Percentiles rank a stretch among this genome's conserved stretches.
phyloP scores from a whole-genome alignment of 2,888 invertebrate species.

The Polietes domitor region DNA sequence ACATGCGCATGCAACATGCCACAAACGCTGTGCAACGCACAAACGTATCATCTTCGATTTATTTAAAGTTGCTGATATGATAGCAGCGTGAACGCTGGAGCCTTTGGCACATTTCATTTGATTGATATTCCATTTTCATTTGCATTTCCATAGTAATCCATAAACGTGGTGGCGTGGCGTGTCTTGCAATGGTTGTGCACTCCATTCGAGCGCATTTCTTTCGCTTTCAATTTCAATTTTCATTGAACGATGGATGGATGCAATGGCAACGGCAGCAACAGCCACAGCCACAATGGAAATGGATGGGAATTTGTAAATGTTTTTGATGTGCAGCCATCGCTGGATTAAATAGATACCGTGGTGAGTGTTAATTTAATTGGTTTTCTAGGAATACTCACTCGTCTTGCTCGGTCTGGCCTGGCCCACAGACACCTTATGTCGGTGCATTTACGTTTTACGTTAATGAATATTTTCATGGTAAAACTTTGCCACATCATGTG shows the following conservation, averaged over 20 bases:
- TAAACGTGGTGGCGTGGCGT: background rate
- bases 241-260: conserved; percentile 23
- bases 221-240: conserved; percentile 36
- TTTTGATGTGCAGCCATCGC: conserved; percentile 2
- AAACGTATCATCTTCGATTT: background rate
- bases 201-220: conserved; percentile 8
- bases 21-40: background rate
- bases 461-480: background rate
- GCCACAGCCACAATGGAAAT: background rate
- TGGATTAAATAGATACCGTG: conserved; percentile 22
- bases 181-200: background rate
- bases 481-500: background rate
- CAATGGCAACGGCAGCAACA: background rate
- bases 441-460: background rate
- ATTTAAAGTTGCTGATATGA: background rate
- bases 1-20: background rate
- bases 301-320: no score
- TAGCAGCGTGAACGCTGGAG: background rate
- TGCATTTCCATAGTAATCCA: background rate
- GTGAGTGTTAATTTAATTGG: conserved; percentile 51
- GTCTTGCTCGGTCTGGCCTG: background rate
- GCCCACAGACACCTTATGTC: background rate
- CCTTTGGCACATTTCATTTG: conserved; percentile 21
- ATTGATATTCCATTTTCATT: conserved; percentile 13
- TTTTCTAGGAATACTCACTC: background rate